phyloP scores from a whole-genome alignment of 2,888 invertebrate species.

The Tiphia femorata region DNA sequence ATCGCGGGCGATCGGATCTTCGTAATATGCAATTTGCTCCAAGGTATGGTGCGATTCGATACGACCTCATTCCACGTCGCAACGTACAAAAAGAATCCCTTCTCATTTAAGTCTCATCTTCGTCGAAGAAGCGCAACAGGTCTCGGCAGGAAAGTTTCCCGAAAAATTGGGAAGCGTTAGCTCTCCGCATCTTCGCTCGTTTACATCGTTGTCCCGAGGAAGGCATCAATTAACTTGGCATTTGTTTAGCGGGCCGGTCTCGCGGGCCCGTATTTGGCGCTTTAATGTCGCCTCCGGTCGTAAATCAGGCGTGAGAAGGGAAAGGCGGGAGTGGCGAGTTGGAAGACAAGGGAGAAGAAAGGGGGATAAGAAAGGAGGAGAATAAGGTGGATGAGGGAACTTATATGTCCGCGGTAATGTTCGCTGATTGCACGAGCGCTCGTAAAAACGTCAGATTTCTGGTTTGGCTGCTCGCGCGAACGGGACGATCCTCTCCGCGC shows the following conservation, averaged over 20 bases:
- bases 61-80: too few relatives aligned
- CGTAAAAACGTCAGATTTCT: conserved; percentile 30
- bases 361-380: background rate
- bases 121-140: too few relatives aligned
- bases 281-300: conserved; percentile 5
- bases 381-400: conserved; percentile 2
- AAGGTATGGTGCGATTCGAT: too few relatives aligned
- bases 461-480: background rate
- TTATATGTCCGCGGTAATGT: conserved; percentile 24
- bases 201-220: background rate
- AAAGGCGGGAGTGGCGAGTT: background rate
- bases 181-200: too few relatives aligned
- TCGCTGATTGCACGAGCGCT: conserved; percentile 22
- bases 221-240: conserved; percentile 14
- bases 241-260: conserved; percentile 2
- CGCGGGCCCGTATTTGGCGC: background rate
- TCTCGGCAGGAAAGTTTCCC: too few relatives aligned
- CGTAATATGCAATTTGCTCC: too few relatives aligned
- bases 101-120: too few relatives aligned
- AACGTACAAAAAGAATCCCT: too few relatives aligned
- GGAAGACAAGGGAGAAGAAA: background rate
- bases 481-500: conserved; percentile 21
- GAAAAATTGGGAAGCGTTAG: too few relatives aligned
- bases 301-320: conserved; percentile 30
- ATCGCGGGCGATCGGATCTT: too few relatives aligned